phyloP scores from a whole-genome alignment of 1,140 invertebrate genomes.

The Diabrotica virgifera region DNA sequence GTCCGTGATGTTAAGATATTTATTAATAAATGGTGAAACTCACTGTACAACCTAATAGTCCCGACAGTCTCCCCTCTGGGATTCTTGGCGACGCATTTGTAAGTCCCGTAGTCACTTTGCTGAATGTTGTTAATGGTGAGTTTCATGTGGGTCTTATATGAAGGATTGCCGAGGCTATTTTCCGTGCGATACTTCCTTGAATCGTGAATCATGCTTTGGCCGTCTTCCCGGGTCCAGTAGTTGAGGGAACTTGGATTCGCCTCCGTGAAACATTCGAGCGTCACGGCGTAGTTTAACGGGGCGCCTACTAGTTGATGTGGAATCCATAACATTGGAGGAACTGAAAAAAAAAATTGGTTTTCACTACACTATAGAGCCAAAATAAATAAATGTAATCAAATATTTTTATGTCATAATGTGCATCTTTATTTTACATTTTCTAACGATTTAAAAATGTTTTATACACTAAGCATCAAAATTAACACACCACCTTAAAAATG shows the following conservation, averaged over 20 bases:
- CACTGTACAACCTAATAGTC: slow-evolving; percentile 85
- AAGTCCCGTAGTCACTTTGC: slow-evolving; percentile 78
- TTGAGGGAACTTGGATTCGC: slow-evolving; percentile 87
- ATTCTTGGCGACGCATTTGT: slow-evolving; percentile 92
- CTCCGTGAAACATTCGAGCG: slow-evolving; percentile 84
- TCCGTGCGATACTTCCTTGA: slow-evolving; percentile 75
- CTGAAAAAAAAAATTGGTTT: slow-evolving; percentile 54
- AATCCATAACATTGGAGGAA: slow-evolving; percentile 87
- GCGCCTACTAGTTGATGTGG: slow-evolving; percentile 86
- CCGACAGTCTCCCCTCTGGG: slow-evolving; percentile 89
- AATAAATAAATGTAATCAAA: too few relatives aligned
- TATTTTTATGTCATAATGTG: too few relatives aligned
- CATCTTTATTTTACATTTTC: too few relatives aligned
- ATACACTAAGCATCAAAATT: too few relatives aligned
- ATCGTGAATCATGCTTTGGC: slow-evolving; percentile 80
- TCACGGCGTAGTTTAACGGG: slow-evolving; percentile 74
- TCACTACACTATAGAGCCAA: too few relatives aligned
- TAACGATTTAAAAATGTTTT: too few relatives aligned
- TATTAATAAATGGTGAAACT: slow-evolving; percentile 51
- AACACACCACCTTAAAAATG: too few relatives aligned
- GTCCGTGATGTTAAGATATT: too few relatives aligned
- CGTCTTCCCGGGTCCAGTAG: slow-evolving; percentile 86
- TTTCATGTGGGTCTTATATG: slow-evolving; percentile 82
- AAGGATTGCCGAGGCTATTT: slow-evolving; percentile 61
- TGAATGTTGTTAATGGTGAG: slow-evolving; percentile 72